These are phyloP conservation scores for Nomia melanderi DNA, from an alignment of 1,140 invertebrate genomes.

Conservation along the genomic window DNA sequence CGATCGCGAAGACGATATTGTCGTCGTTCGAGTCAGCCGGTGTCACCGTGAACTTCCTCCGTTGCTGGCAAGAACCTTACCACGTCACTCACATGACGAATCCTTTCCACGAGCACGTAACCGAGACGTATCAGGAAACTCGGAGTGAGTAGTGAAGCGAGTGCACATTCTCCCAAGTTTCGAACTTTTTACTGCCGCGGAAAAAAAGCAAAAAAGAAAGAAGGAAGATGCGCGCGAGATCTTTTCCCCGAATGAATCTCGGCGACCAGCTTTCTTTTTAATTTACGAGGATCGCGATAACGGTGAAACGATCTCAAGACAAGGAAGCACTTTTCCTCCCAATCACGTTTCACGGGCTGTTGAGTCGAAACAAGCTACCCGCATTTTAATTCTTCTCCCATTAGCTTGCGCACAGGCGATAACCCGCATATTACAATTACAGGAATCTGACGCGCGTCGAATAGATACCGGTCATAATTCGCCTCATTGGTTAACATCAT, in stretches of 20 bases:
- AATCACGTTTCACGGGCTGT: background rate
- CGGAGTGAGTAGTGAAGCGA: conserved; percentile 87
- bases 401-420: background rate
- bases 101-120: conserved; percentile 90
- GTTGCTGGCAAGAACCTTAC: conserved; percentile 89
- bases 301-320: background rate
- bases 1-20: conserved; percentile 87
- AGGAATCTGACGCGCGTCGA: conserved; percentile 27
- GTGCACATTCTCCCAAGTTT: too few relatives aligned
- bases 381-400: conserved; percentile 39
- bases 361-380: conserved; percentile 31
- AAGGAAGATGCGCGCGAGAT: too few relatives aligned
- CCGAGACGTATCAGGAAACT: conserved; percentile 88
- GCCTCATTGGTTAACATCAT: conserved; percentile 3
- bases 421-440: conserved; percentile 47
- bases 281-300: background rate
- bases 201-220: too few relatives aligned
- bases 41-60: conserved; percentile 85
- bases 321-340: background rate
- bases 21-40: conserved; percentile 85
- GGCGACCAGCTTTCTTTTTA: background rate
- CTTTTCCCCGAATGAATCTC: too few relatives aligned
- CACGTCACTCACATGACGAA: conserved; percentile 85
- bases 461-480: conserved; percentile 36
- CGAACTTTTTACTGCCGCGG: too few relatives aligned